Evolutionary conservation across 2,888 invertebrate genomes (phyloP).

Genomic region (Gymnosoma rotundatum): DNA sequence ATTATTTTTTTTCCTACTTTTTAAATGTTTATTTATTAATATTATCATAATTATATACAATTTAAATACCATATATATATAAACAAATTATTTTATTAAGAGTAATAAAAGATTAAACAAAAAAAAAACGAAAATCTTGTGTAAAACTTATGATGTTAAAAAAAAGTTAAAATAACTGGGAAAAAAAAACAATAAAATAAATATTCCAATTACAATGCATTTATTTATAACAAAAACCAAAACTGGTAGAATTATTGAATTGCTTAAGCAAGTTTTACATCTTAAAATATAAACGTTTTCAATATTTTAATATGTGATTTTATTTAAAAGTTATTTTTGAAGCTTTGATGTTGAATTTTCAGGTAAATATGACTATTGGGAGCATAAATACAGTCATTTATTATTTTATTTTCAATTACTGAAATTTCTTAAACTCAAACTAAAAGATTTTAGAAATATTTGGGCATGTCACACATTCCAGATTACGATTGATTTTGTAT

Average conservation of each 20-base stretch:
- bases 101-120: conserved; percentile 8
- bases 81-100: conserved; percentile 43
- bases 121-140: conserved; percentile 22
- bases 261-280: conserved; percentile 1
- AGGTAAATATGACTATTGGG: no score
- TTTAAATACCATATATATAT: conserved; percentile 22
- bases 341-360: background rate
- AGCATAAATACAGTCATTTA: no score
- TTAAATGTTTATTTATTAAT: conserved; percentile 68
- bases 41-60: conserved; percentile 34
- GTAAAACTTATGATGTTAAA: conserved; percentile 37
- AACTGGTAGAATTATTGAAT: conserved; percentile 15
- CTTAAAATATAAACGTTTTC: conserved; percentile 43
- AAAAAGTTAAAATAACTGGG: conserved; percentile 8
- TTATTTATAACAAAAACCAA: conserved; percentile 40
- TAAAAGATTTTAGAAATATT: no score
- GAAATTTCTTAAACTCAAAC: no score
- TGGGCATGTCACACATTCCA: no score
- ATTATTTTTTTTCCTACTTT: conserved; percentile 30
- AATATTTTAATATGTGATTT: background rate
- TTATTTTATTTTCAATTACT: no score
- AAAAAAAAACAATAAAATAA: conserved; percentile 37
- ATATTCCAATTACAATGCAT: conserved; percentile 51
- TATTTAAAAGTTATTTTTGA: background rate
- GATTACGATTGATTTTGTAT: no score